These are phyloP conservation scores for Trochalopteron elliotii DNA, from an alignment of 2,113 vertebrate species.

Conservation along the genomic window DNA sequence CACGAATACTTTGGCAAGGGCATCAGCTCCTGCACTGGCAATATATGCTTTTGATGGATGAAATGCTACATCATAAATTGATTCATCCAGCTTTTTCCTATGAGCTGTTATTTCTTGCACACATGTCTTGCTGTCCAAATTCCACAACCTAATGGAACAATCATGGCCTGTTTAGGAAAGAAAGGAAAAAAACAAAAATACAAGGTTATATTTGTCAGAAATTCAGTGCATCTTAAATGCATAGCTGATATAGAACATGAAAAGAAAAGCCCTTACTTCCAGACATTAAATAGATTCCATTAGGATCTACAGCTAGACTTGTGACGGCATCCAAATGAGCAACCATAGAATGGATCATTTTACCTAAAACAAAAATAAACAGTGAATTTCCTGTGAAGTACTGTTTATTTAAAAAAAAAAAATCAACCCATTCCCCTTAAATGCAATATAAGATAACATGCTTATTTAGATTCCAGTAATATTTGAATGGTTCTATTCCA, in stretches of 20 bases:
- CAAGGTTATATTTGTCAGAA: background rate
- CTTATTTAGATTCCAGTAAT: background rate
- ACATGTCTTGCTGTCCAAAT: slow-evolving; percentile 98
- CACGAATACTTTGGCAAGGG: slow-evolving; percentile 97
- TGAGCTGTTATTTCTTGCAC: slow-evolving; percentile 99
- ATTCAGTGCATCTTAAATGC: background rate
- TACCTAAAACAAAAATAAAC: slow-evolving; percentile 79
- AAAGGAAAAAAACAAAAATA: background rate
- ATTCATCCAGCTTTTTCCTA: slow-evolving; percentile 98
- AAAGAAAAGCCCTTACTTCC: slow-evolving; percentile 85
- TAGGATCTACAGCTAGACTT: slow-evolving; percentile 97
- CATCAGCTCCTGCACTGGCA: slow-evolving; percentile 96
- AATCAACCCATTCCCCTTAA: background rate
- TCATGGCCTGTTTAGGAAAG: slow-evolving; percentile 87
- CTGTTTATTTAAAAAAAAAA: background rate
- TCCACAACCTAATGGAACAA: slow-evolving; percentile 98
- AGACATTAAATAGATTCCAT: slow-evolving; percentile 99
- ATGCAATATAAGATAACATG: background rate
- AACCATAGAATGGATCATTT: slow-evolving; percentile 98
- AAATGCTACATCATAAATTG: slow-evolving; percentile 99
- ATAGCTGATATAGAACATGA: background rate
- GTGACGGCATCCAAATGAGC: slow-evolving; percentile 99
- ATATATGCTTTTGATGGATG: slow-evolving; percentile 99
- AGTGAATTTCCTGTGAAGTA: background rate
- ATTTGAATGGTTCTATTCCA: background rate